A percentile compares a stretch with the other conserved stretches of the same genome.
phyloP scores from a whole-genome alignment of 2,888 invertebrate genomes.

The Ormia ochracea region DNA sequence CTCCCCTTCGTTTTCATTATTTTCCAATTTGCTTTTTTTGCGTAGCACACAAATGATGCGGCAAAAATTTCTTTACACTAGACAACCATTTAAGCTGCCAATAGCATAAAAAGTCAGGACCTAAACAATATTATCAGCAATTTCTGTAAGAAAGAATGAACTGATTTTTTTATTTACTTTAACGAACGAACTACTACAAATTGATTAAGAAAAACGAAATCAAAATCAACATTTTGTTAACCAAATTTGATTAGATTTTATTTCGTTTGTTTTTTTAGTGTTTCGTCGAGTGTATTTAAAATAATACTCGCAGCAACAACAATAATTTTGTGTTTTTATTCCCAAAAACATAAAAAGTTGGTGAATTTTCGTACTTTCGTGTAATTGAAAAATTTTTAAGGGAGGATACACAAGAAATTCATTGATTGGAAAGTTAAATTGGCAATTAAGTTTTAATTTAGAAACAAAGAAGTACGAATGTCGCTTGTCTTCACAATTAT shows the following conservation, averaged over 20 bases:
- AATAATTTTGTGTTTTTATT: too few relatives aligned
- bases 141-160: not conserved
- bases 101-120: not conserved
- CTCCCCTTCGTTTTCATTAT: not conserved
- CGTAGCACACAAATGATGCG: conserved; percentile 10
- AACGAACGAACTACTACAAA: conserved; percentile 8
- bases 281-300: too few relatives aligned
- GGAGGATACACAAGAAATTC: conserved; percentile 12
- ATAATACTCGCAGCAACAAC: too few relatives aligned
- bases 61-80: not conserved
- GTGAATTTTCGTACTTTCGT: not conserved
- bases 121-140: not conserved
- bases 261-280: too few relatives aligned
- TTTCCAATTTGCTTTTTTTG: not conserved
- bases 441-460: not conserved
- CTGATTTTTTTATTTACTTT: not conserved
- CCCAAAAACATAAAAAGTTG: too few relatives aligned
- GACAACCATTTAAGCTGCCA: not conserved
- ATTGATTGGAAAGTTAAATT: conserved; percentile 40
- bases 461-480: not conserved
- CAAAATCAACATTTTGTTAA: not conserved
- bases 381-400: not conserved
- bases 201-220: not conserved
- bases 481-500: too few relatives aligned
- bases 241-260: too few relatives aligned